A percentile compares a stretch with the other conserved stretches of the same genome.
Conservation (phyloP, 2,113 vertebrate species). For the Sprattus sprattus region DNA sequence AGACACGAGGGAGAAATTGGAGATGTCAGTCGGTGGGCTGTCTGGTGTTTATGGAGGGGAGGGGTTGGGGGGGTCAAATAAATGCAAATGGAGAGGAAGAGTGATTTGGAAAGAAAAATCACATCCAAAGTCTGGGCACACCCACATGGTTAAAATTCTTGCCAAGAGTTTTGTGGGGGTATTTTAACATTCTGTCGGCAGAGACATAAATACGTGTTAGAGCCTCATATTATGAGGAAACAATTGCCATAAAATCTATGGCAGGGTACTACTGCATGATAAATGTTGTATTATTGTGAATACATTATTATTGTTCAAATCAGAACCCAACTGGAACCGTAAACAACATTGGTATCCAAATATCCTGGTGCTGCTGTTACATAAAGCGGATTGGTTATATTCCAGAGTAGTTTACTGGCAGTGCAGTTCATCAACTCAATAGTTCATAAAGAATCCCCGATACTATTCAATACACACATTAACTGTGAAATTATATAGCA, state of each 20-base stretch:
- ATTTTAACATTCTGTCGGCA: slow-evolving; percentile 16
- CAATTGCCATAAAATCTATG: slow-evolving; percentile 21
- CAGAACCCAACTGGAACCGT: not conserved
- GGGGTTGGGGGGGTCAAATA: not conserved
- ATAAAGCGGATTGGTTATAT: not conserved
- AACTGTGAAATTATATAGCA: not conserved
- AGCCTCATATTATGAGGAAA: slow-evolving; percentile 17
- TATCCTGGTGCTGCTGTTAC: not conserved
- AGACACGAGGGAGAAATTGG: not conserved
- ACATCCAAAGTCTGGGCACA: not conserved
- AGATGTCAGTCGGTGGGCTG: not conserved
- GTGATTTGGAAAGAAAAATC: not conserved
- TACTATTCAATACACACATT: not conserved
- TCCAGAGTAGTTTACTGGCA: not conserved
- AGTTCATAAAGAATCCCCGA: not conserved
- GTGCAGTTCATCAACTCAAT: not conserved
- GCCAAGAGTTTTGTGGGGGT: not conserved
- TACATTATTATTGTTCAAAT: not conserved
- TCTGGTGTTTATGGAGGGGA: not conserved
- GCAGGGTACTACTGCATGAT: not conserved
- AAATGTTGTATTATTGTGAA: not conserved
- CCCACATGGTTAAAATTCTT: slow-evolving; percentile 2
- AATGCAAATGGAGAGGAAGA: not conserved
- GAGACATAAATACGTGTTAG: slow-evolving; percentile 38
- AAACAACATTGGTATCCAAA: not conserved